These are phyloP conservation scores for Ciconia boyciana DNA, from an alignment of 2,113 vertebrate genomes.

Conservation along the genomic window DNA sequence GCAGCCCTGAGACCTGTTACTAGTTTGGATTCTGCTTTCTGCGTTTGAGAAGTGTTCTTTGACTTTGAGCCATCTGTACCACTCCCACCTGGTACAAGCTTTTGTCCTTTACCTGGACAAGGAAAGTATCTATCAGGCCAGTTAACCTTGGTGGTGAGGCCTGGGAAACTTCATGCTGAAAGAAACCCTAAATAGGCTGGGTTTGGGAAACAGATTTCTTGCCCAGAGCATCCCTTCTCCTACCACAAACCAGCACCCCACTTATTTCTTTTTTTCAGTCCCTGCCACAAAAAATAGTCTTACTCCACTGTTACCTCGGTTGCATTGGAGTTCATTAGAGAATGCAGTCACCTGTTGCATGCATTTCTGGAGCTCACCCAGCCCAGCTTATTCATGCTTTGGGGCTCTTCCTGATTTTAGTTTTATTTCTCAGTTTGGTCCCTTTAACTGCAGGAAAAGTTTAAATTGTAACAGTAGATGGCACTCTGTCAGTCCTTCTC, in stretches of 20 bases:
- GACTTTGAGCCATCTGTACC: neutral
- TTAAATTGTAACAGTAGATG: neutral
- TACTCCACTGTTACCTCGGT: neutral
- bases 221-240: neutral
- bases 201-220: neutral
- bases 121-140: neutral
- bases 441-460: neutral
- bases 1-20: neutral
- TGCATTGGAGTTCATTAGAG: accelerated
- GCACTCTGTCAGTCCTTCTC: neutral
- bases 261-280: neutral
- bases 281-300: no score
- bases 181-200: neutral
- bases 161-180: neutral
- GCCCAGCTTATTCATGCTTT: neutral
- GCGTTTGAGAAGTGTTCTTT: neutral
- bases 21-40: neutral
- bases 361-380: neutral
- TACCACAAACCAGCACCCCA: neutral
- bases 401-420: neutral
- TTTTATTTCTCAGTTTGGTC: neutral
- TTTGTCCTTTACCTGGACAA: neutral
- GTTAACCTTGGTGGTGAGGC: neutral
- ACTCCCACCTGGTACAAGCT: neutral
- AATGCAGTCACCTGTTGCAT: neutral